phyloP scores from a whole-genome alignment of 2,797 vertebrate species.

The Protosalanx chinensis region DNA sequence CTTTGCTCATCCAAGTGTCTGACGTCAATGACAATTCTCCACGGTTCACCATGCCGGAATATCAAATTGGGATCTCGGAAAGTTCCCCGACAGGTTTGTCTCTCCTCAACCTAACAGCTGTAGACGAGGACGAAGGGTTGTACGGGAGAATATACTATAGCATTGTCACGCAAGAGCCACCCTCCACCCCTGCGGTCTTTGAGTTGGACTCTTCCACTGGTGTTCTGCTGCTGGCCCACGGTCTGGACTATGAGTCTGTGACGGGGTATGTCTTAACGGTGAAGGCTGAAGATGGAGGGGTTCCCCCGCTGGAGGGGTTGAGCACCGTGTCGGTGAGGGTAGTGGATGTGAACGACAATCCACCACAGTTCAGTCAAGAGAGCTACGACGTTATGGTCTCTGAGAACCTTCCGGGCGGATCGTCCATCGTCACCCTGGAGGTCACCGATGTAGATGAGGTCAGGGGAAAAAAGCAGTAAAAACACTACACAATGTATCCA shows the following conservation, averaged over 20 bases:
- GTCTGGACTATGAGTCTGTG: conserved; percentile 67
- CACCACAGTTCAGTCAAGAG: conserved; percentile 67
- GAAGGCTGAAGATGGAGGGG: conserved; percentile 70
- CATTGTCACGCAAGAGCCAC: conserved; percentile 58
- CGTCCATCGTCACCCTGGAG: conserved; percentile 60
- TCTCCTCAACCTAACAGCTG: conserved; percentile 58
- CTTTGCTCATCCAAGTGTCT: conserved; percentile 48
- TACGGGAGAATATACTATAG: conserved; percentile 63
- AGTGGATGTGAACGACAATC: conserved; percentile 72
- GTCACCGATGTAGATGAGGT: conserved; percentile 75
- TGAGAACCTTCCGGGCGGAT: conserved; percentile 70
- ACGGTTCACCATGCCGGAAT: conserved; percentile 50
- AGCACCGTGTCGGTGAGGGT: conserved; percentile 59
- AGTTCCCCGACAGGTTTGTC: conserved; percentile 19
- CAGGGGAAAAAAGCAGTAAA: conserved; percentile 18
- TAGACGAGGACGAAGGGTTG: conserved; percentile 63
- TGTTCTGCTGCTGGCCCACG: conserved; percentile 53
- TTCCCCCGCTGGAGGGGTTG: conserved; percentile 46
- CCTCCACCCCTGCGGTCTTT: conserved; percentile 42
- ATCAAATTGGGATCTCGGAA: conserved; percentile 58
- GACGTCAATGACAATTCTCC: conserved; percentile 77
- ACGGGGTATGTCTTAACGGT: conserved; percentile 62
- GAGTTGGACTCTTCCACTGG: conserved; percentile 55
- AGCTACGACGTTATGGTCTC: conserved; percentile 53
- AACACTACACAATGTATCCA: neutral